These are phyloP conservation scores for Subacronicta megacephala DNA, from an alignment of 2,888 invertebrate genomes.

Conservation along the genomic window DNA sequence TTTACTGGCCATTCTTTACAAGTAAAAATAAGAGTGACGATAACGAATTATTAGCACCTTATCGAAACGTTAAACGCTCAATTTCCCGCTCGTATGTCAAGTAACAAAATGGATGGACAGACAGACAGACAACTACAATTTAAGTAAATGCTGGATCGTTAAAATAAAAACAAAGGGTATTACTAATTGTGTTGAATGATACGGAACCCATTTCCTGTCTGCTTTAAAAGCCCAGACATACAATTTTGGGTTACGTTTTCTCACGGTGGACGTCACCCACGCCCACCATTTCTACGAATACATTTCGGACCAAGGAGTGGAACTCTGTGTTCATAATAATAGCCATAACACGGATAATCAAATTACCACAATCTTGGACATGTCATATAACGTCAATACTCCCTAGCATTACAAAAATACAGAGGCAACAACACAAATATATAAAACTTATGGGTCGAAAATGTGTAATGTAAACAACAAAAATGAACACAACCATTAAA, in stretches of 20 bases:
- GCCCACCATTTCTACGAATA: constrained; percentile 83
- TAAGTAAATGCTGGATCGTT: constrained; percentile 57
- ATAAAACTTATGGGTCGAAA: constrained; percentile 27
- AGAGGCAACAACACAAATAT: constrained; percentile 13
- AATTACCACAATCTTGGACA: constrained; percentile 69
- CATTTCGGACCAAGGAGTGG: constrained; percentile 78
- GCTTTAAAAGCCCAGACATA: constrained; percentile 70
- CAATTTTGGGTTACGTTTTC: constrained; percentile 81
- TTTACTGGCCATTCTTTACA: constrained; percentile 17
- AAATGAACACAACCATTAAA: constrained; percentile 38
- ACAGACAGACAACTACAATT: constrained; percentile 63
- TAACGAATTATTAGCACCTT: constrained; percentile 31
- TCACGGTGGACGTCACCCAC: constrained; percentile 81
- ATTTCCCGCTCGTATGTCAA: constrained; percentile 58
- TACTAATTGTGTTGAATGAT: constrained; percentile 65
- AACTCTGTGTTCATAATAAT: constrained; percentile 79
- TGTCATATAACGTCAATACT: constrained; percentile 52
- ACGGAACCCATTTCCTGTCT: constrained; percentile 66
- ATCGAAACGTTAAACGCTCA: constrained; percentile 34
- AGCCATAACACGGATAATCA: constrained; percentile 73
- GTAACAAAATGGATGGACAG: constrained; percentile 60
- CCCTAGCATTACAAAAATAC: constrained; percentile 7
- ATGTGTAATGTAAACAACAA: constrained; percentile 42
- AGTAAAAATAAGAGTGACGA: constrained; percentile 27
- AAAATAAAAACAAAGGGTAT: constrained; percentile 65